A percentile compares a stretch with the other conserved stretches of the same genome.
These are phyloP conservation scores for Ips nitidus DNA, from an alignment of 1,140 invertebrate species.

Conservation along the genomic window DNA sequence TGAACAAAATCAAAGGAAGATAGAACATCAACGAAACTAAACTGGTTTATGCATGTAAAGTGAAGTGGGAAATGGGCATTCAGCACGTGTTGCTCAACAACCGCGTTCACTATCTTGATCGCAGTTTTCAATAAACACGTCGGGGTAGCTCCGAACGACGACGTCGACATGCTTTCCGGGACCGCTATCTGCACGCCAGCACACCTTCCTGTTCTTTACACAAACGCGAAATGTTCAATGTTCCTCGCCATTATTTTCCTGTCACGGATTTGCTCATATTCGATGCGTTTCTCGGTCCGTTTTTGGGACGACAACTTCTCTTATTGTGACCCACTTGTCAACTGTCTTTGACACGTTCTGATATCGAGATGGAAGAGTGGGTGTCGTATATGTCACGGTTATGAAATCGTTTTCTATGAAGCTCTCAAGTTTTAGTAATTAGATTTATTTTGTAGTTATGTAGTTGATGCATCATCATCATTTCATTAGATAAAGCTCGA, in stretches of 20 bases:
- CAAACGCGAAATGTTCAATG: slow-evolving; percentile 27
- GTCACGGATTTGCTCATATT: slow-evolving; percentile 16
- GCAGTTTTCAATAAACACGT: slow-evolving; percentile 33
- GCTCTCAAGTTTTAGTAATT: too few relatives aligned
- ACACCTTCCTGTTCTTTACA: slow-evolving; percentile 29
- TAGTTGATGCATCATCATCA: too few relatives aligned
- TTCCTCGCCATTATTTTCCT: slow-evolving; percentile 13
- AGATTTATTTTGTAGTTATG: too few relatives aligned
- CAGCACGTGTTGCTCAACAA: slow-evolving; percentile 34
- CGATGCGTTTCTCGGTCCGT: neutral
- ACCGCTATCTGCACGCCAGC: slow-evolving; percentile 20
- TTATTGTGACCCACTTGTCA: slow-evolving; percentile 14
- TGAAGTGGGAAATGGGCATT: slow-evolving; percentile 20
- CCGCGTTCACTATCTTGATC: slow-evolving; percentile 23
- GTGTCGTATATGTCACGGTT: neutral
- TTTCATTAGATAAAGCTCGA: too few relatives aligned
- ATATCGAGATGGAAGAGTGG: neutral
- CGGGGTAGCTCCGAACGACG: slow-evolving; percentile 11
- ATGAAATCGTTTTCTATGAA: neutral
- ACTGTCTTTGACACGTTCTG: neutral
- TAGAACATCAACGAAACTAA: too few relatives aligned
- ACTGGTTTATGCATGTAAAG: neutral
- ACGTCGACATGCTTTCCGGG: slow-evolving; percentile 30
- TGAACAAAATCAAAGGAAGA: too few relatives aligned
- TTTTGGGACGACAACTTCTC: neutral